Percentiles rank a stretch among this genome's conserved stretches.
phyloP scores from a whole-genome alignment of 1,140 invertebrate genomes.

The Drusus annulatus region DNA sequence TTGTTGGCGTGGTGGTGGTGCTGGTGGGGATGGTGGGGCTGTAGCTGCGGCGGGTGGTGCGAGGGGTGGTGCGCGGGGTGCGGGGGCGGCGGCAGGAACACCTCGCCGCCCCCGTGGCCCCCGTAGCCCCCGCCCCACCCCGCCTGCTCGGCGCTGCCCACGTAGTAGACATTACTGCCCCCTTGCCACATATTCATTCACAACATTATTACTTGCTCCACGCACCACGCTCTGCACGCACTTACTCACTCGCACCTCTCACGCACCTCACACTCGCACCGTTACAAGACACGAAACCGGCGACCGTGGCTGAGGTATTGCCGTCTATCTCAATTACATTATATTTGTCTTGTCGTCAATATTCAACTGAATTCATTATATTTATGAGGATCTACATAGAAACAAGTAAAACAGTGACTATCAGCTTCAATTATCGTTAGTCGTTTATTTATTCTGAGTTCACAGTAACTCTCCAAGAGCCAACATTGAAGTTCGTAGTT shows the following conservation, averaged over 20 bases:
- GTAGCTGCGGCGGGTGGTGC: constrained; percentile 63
- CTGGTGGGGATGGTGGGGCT: constrained; percentile 62
- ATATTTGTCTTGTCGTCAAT: no score
- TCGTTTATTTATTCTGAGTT: no score
- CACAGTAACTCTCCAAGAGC: no score
- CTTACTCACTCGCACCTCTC: constrained; percentile 38
- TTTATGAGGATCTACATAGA: no score
- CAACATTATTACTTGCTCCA: constrained; percentile 57
- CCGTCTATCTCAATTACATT: no score
- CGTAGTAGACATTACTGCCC: constrained; percentile 69
- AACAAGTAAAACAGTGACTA: no score
- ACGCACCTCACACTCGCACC: neutral
- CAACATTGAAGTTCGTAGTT: no score
- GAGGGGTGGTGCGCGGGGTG: constrained; percentile 63
- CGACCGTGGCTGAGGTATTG: no score
- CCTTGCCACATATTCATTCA: constrained; percentile 58
- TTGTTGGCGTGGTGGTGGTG: constrained; percentile 60
- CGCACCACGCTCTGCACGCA: constrained; percentile 15
- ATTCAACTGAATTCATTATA: no score
- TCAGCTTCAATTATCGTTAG: no score
- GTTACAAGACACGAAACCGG: neutral
- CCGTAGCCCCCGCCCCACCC: constrained; percentile 54
- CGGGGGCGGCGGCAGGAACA: constrained; percentile 74
- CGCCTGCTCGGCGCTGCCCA: constrained; percentile 64
- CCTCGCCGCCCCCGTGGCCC: constrained; percentile 64